These are phyloP conservation scores for Aleiodes alternator DNA, from an alignment of 2,888 invertebrate genomes.

Conservation along the genomic window DNA sequence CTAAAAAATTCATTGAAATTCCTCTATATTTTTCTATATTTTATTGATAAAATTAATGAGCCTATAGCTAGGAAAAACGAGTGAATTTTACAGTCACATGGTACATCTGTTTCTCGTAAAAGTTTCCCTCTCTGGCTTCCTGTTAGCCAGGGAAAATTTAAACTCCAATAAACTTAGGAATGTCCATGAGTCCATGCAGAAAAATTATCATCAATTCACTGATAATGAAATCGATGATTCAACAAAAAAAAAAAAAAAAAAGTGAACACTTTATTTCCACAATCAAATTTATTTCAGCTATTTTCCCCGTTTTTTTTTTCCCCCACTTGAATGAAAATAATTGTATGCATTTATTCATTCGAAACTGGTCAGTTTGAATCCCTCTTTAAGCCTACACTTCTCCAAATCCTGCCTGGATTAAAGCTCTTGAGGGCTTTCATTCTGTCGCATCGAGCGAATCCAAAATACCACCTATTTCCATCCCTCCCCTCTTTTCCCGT, in stretches of 20 bases:
- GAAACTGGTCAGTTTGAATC: conserved; percentile 15
- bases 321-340: neutral
- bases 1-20: neutral
- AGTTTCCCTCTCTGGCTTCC: neutral
- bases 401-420: neutral
- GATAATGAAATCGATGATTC: too few species aligned
- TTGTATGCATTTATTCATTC: conserved; percentile 3
- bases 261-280: too few species aligned
- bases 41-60: neutral
- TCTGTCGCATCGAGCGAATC: neutral
- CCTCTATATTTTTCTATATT: too few species aligned
- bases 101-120: conserved; percentile 29
- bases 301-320: neutral
- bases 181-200: too few species aligned
- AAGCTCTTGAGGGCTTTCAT: conserved; percentile 6
- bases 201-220: too few species aligned
- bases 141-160: conserved; percentile 2
- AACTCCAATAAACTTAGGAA: neutral
- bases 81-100: conserved; percentile 9
- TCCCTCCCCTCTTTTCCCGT: too few species aligned
- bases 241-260: too few species aligned
- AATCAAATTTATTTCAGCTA: too few species aligned
- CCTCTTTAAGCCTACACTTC: neutral
- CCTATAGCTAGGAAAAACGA: neutral
- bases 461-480: neutral